Base-by-base conservation (phyloP, 2,888 invertebrate genomes). In the Prosopocoilus inquinatus region DNA sequence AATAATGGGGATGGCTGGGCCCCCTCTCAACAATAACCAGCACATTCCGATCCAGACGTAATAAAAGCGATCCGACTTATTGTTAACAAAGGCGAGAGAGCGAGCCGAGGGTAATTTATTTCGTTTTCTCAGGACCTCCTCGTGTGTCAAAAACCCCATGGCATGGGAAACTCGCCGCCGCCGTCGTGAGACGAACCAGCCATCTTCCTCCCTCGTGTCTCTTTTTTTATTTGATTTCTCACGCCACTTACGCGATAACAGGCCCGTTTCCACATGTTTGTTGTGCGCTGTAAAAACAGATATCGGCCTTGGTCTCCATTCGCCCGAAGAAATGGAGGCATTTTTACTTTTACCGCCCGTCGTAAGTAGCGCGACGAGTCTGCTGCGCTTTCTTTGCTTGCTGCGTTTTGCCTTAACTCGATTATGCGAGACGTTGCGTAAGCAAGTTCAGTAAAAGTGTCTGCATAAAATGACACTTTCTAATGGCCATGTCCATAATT, bases 201-300 rank as follows among this genome's bases (percentile, higher is more conserved):
- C 11, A 38, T 11, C 38, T 11, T 28, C 20, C 38, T 11, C 38
- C 38, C 38, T 11, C 12, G 12, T 11, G n/a, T n/a, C n/a, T n/a
- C 5, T 38, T 51, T 58, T 55, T 58, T 51, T 58, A 50, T 52
- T 52, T 52, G 48, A 59, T 56, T 59, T 59, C 59, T 53, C 59
- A 59, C 59, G 59, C 59, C 56, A 54, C 55, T 55, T 44, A 55
- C 38, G 52, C 55, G 28, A 44, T 48, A 20, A 38, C 45, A 50
- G 2, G 38, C 38, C 38, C 38, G 20, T 28, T 28, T 28, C 20
- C 20, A 28, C 20, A 28, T 28, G 20, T 28, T 28, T 28, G 20
- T 28, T 28, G 20, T 28, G 4, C 20, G 20, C 20, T 28, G 20
- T 28, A 28, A 28, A 28, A 28, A 28, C 20, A 28, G 20, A 28